These are phyloP conservation scores for Tenrec ecaudatus DNA, from an alignment of 2,113 vertebrate genomes.

Conservation along the genomic window DNA sequence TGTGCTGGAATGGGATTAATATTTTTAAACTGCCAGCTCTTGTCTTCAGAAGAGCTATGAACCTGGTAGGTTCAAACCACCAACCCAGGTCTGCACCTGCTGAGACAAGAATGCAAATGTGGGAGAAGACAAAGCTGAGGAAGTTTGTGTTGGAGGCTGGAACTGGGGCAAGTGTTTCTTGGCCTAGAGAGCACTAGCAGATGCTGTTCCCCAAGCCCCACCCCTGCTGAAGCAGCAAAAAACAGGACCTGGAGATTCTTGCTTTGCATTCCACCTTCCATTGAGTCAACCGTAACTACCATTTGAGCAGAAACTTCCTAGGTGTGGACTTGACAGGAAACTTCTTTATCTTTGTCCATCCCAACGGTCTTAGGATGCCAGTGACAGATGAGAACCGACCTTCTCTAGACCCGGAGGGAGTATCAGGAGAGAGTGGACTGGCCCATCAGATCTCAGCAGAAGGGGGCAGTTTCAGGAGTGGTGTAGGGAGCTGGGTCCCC, in stretches of 20 bases:
- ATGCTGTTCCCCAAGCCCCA: background rate
- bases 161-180: background rate
- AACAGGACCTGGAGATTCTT: background rate
- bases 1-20: background rate
- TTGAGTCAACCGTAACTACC: background rate
- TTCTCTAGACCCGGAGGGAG: background rate
- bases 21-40: background rate
- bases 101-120: background rate
- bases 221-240: background rate
- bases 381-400: background rate
- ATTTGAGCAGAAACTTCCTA: background rate
- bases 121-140: background rate
- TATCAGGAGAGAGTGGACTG: background rate
- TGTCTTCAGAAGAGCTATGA: background rate
- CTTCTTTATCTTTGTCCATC: background rate
- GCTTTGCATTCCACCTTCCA: background rate
- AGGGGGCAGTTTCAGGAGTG: no score
- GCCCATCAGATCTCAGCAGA: no score
- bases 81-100: background rate
- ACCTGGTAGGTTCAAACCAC: background rate
- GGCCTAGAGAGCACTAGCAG: background rate
- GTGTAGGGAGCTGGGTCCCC: no score
- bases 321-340: background rate
- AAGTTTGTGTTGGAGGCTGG: slow-evolving; percentile 40
- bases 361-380: background rate